Conservation (phyloP, 1,140 invertebrate species). For the Trinorchestia longiramus region DNA sequence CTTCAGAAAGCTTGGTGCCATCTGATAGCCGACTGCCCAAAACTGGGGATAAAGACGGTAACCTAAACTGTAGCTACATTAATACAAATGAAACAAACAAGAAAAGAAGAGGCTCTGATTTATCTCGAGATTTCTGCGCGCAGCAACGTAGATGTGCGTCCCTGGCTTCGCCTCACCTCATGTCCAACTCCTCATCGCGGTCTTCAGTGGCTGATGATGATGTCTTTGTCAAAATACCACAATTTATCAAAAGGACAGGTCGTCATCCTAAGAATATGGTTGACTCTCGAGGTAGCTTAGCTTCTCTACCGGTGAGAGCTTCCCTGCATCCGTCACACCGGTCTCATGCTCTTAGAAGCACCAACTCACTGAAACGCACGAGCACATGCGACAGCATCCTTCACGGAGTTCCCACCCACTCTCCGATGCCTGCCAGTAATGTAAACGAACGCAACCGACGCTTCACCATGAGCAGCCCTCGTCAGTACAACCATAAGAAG, state of each 20-base stretch:
- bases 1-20: background rate
- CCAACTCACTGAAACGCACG: background rate
- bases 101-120: background rate
- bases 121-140: background rate
- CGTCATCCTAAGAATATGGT: background rate
- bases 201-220: background rate
- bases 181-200: background rate
- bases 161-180: background rate
- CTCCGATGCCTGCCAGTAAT: background rate
- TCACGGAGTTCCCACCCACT: background rate
- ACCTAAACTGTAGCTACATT: background rate
- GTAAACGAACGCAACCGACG: background rate
- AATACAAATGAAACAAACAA: background rate
- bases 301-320: background rate
- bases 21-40: background rate
- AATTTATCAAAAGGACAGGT: background rate
- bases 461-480: conserved; percentile 33
- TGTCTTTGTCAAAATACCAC: background rate
- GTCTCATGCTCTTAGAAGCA: background rate
- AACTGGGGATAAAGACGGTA: background rate
- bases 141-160: background rate
- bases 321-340: background rate
- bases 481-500: background rate
- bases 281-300: background rate
- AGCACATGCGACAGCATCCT: conserved; percentile 3